Conservation (phyloP, 1,140 invertebrate species). For the Coelopa frigida region DNA sequence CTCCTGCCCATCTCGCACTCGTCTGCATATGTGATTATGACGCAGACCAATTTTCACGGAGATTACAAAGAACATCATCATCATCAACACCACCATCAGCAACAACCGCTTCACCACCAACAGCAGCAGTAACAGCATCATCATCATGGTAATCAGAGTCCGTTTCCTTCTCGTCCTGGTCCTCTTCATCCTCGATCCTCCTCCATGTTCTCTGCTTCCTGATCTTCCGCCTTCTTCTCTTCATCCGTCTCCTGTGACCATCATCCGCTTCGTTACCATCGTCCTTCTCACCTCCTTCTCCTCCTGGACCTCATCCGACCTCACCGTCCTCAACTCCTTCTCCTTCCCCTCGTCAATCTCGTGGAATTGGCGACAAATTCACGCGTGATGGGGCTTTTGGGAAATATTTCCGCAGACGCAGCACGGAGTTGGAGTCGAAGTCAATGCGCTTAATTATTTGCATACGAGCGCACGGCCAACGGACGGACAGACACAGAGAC, state of each 20-base stretch:
- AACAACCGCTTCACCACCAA: no score
- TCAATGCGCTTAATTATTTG: conserved; percentile 42
- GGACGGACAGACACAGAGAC: background rate
- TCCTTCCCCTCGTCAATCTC: no score
- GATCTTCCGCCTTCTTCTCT: no score
- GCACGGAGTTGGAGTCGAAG: background rate
- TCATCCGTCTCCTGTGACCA: no score
- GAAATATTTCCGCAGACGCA: conserved; percentile 11
- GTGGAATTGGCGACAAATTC: conserved; percentile 8
- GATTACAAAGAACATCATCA: conserved; percentile 12
- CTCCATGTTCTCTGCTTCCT: background rate
- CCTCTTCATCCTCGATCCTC: background rate
- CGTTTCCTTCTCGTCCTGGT: conserved; percentile 3
- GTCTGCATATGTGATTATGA: background rate
- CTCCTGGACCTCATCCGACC: no score
- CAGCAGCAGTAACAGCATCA: conserved; percentile 2
- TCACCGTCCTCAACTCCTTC: no score
- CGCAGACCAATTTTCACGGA: conserved; percentile 6
- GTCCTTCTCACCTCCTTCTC: no score
- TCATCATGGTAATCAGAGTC: conserved; percentile 8
- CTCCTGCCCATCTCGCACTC: background rate
- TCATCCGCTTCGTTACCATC: no score
- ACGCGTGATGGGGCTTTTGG: conserved; percentile 16
- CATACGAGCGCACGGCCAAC: conserved; percentile 27
- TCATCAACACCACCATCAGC: no score